A percentile compares a stretch with the other conserved stretches of the same genome.
Evolutionary conservation across 2,113 vertebrate genomes (phyloP).

Genomic region (Galbula dea): DNA sequence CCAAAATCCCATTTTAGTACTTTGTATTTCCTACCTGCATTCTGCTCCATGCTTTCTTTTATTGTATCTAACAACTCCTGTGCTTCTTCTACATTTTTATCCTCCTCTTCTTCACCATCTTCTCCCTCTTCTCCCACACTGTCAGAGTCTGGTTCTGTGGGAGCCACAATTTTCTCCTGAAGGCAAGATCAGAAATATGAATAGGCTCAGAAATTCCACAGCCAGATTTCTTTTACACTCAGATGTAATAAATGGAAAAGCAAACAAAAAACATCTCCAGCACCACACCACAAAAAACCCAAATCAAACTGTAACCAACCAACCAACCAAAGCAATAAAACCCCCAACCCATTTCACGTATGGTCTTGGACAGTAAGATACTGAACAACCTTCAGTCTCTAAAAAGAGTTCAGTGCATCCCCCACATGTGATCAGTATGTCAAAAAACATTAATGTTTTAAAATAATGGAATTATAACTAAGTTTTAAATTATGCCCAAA

Average conservation of each 20-base stretch:
- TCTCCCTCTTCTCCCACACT: background rate
- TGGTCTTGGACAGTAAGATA: background rate
- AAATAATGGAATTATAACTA: background rate
- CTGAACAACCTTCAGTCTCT: background rate
- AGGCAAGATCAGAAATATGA: background rate
- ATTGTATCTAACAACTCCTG: constrained; percentile 76
- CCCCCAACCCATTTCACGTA: background rate
- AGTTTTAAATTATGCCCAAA: background rate
- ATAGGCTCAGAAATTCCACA: background rate
- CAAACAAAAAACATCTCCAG: background rate
- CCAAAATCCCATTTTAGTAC: background rate
- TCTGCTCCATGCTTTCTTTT: constrained; percentile 80
- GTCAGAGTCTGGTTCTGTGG: background rate
- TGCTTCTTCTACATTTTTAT: constrained; percentile 48
- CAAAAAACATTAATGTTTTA: background rate
- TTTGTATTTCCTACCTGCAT: constrained; percentile 68
- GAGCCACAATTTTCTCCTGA: constrained; percentile 62
- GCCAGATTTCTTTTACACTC: background rate
- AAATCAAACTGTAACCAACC: no score
- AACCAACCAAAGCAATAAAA: background rate
- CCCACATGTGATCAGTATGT: background rate
- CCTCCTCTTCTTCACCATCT: constrained; percentile 58
- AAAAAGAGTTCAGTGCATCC: background rate
- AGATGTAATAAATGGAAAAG: background rate
- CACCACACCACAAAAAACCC: no score